Percentiles rank a stretch among this genome's conserved stretches.
Conservation (phyloP, 2,113 vertebrate species). For the Brachypodius melanocephalos region DNA sequence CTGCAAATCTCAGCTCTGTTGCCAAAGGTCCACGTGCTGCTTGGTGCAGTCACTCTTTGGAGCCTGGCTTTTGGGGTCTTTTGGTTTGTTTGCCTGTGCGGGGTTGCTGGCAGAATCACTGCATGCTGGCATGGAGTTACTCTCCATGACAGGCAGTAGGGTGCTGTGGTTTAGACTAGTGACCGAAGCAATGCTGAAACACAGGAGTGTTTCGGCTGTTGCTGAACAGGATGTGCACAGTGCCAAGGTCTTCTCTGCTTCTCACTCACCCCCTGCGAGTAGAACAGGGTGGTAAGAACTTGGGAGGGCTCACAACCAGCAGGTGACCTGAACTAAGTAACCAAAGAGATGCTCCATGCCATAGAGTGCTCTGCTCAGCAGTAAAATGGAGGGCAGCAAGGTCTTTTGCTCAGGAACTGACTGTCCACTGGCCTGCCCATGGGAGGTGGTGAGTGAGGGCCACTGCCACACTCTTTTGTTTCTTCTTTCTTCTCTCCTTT, state of each 20-base stretch:
- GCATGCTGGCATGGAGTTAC: background rate
- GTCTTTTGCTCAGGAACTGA: background rate
- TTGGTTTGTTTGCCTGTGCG: background rate
- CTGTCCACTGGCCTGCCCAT: background rate
- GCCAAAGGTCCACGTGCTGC: background rate
- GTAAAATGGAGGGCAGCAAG: background rate
- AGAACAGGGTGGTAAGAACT: accelerated
- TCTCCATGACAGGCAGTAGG: accelerated
- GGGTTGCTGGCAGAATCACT: accelerated
- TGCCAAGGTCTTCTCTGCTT: background rate
- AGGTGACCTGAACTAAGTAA: background rate
- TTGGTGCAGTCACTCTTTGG: background rate
- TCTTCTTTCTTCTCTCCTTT: background rate
- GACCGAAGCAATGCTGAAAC: background rate
- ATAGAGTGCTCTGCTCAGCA: background rate
- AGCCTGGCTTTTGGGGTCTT: background rate
- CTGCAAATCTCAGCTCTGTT: background rate
- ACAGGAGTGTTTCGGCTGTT: accelerated
- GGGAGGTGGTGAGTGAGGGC: background rate
- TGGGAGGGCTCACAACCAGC: background rate
- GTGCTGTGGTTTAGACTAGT: background rate
- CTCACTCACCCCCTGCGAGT: accelerated
- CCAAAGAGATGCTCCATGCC: background rate
- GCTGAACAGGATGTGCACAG: background rate
- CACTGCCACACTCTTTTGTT: background rate